These are phyloP conservation scores for Chiridota heheva DNA, from an alignment of 35 echinoderm and acorn worm genomes.

Conservation along the genomic window DNA sequence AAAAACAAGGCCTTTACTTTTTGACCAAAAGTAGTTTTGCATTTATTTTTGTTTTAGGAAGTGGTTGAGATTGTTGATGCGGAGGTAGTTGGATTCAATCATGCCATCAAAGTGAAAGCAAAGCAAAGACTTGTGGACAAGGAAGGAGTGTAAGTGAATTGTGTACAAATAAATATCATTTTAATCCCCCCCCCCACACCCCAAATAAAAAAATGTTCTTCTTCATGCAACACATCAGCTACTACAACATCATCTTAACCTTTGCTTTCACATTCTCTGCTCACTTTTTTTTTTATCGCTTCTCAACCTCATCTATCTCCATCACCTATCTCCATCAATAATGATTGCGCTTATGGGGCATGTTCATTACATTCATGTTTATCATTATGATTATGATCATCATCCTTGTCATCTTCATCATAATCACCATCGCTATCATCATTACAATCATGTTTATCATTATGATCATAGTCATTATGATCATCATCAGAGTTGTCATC, in stretches of 20 bases:
- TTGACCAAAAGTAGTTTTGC: no score
- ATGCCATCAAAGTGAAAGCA: slow-evolving; percentile 67
- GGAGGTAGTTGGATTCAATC: slow-evolving; percentile 39
- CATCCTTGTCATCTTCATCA: no score
- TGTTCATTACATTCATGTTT: no score
- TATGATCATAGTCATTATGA: no score
- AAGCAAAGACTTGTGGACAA: slow-evolving; percentile 53
- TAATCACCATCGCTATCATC: no score
- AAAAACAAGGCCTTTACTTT: no score
- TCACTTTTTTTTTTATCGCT: not conserved
- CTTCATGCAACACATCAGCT: not conserved
- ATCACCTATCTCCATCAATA: no score
- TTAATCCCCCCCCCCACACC: not conserved
- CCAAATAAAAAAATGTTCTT: not conserved
- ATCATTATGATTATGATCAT: no score
- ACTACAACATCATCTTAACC: not conserved
- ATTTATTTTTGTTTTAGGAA: slow-evolving; percentile 42
- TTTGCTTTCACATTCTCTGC: not conserved
- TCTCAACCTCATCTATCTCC: no score
- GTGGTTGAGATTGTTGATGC: slow-evolving; percentile 57
- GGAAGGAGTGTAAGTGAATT: slow-evolving; percentile 60
- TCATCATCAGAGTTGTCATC: no score
- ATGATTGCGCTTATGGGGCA: no score
- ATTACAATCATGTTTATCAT: no score
- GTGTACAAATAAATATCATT: not conserved